phyloP scores from a whole-genome alignment of 2,113 vertebrate species.

The Leucopsar rothschildi region DNA sequence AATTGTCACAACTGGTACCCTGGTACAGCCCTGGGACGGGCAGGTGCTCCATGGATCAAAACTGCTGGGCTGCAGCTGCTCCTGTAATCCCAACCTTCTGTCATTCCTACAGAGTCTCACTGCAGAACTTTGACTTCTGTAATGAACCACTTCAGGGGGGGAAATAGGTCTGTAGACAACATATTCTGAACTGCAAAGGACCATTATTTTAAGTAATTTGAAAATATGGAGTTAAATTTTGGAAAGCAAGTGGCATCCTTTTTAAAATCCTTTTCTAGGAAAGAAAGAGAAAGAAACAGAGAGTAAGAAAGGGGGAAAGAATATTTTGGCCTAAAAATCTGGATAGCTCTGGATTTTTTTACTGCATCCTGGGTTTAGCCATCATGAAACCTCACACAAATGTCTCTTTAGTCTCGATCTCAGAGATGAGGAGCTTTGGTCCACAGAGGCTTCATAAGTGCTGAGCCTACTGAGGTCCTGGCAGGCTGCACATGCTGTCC shows the following conservation, averaged over 20 bases:
- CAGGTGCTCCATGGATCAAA: rapidly evolving
- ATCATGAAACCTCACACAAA: neutral
- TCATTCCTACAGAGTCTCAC: neutral
- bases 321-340: neutral
- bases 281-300: neutral
- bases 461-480: neutral
- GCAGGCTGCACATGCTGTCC: neutral
- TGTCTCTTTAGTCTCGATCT: neutral
- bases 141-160: neutral
- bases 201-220: neutral
- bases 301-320: too few species aligned
- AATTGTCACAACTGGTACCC: rapidly evolving
- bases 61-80: neutral
- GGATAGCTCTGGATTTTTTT: neutral
- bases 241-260: neutral
- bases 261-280: neutral
- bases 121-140: neutral
- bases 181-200: neutral
- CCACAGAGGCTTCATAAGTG: rapidly evolving
- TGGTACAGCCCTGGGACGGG: neutral
- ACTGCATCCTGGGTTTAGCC: neutral
- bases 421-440: neutral
- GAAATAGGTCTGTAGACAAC: neutral
- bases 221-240: neutral
- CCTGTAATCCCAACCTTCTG: neutral